Conservation (phyloP, 2,888 invertebrate genomes). For the Zaprionus lineosus region DNA sequence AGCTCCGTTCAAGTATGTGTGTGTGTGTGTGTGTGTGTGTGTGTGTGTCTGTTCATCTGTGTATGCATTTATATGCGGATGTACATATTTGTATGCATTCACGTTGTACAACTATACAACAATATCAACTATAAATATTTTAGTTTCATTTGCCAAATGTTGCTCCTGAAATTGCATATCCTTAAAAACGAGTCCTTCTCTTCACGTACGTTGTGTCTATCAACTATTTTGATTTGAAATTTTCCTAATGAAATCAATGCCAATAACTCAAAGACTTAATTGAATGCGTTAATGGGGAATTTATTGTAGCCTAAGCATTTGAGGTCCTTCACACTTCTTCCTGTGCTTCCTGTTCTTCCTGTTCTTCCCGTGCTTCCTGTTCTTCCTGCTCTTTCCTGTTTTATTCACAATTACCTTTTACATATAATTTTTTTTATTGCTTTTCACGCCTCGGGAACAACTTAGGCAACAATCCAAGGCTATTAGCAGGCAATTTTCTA, state of each 20-base stretch:
- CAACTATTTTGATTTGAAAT: no score
- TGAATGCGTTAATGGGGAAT: no score
- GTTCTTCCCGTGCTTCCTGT: no score
- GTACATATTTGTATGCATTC: constrained; percentile 20
- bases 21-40: background rate
- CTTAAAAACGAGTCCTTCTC: no score
- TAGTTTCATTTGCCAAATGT: constrained; percentile 50
- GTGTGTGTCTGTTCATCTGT: constrained; percentile 2
- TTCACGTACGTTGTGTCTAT: no score
- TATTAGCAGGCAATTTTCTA: constrained; percentile 10
- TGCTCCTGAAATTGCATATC: constrained; percentile 23
- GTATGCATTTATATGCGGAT: background rate
- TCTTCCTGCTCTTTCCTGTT: no score
- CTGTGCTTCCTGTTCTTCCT: no score
- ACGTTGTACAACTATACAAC: constrained; percentile 27
- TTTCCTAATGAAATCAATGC: no score
- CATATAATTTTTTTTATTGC: background rate
- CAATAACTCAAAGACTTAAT: no score
- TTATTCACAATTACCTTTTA: background rate
- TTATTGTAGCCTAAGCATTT: no score
- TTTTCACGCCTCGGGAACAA: no score
- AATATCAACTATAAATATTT: constrained; percentile 64
- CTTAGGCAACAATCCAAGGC: background rate
- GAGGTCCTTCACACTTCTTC: no score
- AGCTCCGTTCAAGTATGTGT: background rate